Evolutionary conservation across 37 sponge, comb jelly and placozoan genomes (phyloP).

Genomic region (Geodia barretti): DNA sequence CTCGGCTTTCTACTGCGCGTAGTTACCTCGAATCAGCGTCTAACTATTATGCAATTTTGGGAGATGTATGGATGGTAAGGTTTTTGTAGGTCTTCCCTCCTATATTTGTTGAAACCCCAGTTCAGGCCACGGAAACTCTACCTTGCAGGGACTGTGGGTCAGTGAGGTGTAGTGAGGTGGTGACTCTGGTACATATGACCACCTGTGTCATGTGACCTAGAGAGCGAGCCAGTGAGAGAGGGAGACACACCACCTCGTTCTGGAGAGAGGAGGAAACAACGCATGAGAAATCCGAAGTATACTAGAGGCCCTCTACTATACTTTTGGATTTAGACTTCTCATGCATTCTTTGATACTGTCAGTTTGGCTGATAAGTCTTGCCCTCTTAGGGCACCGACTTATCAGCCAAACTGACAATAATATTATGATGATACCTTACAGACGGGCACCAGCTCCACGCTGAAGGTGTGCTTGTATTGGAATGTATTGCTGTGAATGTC

Average conservation of each 20-base stretch:
- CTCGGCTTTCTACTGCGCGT: too few relatives aligned
- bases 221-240: slow-evolving; percentile 67
- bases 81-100: too few relatives aligned
- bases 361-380: too few relatives aligned
- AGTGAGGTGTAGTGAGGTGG: slow-evolving; percentile 75
- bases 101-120: too few relatives aligned
- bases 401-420: slow-evolving; percentile 65
- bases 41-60: too few relatives aligned
- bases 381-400: slow-evolving; percentile 77
- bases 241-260: slow-evolving; percentile 91
- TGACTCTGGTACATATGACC: slow-evolving; percentile 70
- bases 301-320: too few relatives aligned
- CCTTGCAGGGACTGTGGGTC: slow-evolving; percentile 86
- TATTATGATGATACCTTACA: slow-evolving; percentile 85
- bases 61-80: too few relatives aligned
- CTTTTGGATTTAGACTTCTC: slow-evolving; percentile 82
- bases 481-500: slow-evolving; percentile 92
- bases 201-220: slow-evolving; percentile 87
- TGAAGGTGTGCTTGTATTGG: slow-evolving; percentile 97
- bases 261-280: slow-evolving; percentile 18
- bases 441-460: slow-evolving; percentile 93
- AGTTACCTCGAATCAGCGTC: too few relatives aligned
- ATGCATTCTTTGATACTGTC: slow-evolving; percentile 45
- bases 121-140: neutral
- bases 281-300: too few relatives aligned